A percentile compares a stretch with the other conserved stretches of the same genome.
Evolutionary conservation across 2,888 invertebrate species (phyloP).

Genomic region (Sphaeridia pumilis): DNA sequence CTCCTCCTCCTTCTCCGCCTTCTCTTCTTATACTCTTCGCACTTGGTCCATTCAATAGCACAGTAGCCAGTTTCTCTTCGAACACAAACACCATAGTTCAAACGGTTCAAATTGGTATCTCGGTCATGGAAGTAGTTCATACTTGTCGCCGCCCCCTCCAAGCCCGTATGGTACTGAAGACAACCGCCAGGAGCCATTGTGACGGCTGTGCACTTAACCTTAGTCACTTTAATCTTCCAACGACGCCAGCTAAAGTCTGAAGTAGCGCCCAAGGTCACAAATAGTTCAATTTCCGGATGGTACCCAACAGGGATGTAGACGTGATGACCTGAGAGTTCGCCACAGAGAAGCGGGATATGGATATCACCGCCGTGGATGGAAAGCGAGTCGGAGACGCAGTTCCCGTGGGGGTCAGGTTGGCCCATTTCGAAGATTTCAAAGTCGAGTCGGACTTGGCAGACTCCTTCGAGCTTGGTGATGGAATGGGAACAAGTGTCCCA

Average conservation of each 20-base stretch:
- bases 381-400: slow-evolving; percentile 27
- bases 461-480: slow-evolving; percentile 35
- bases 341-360: slow-evolving; percentile 30
- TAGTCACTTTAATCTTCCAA: slow-evolving; percentile 31
- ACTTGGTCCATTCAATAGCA: slow-evolving; percentile 25
- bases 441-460: slow-evolving; percentile 60
- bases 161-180: slow-evolving; percentile 22
- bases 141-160: slow-evolving; percentile 27
- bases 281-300: slow-evolving; percentile 21
- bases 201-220: slow-evolving; percentile 27
- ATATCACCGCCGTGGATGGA: slow-evolving; percentile 28
- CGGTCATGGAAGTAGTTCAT: slow-evolving; percentile 28
- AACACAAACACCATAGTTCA: slow-evolving; percentile 35
- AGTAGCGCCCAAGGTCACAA: slow-evolving; percentile 20
- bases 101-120: slow-evolving; percentile 26
- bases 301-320: slow-evolving; percentile 32
- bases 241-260: slow-evolving; percentile 23
- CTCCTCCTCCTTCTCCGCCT: not conserved
- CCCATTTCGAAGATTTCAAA: slow-evolving; percentile 56
- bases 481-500: slow-evolving; percentile 25
- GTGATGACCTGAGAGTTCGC: slow-evolving; percentile 33
- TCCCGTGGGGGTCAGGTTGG: slow-evolving; percentile 21
- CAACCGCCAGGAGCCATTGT: slow-evolving; percentile 32
- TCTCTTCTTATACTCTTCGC: not conserved
- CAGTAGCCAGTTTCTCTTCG: slow-evolving; percentile 32